These are phyloP conservation scores for Dastarcus helophoroides DNA, from an alignment of 2,888 invertebrate species.

Conservation along the genomic window DNA sequence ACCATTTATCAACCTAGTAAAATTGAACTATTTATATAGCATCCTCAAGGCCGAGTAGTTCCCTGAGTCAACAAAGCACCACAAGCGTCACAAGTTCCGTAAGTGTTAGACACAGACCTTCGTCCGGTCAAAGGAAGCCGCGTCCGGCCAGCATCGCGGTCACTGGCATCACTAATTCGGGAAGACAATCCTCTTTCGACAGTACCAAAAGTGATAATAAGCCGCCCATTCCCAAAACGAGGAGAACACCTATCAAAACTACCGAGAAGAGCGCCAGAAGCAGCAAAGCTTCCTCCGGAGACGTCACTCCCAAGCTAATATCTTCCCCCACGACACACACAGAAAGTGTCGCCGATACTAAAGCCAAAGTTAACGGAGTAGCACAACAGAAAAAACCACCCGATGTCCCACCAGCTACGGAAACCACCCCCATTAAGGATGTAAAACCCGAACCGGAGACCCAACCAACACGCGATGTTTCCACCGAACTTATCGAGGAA, in stretches of 20 bases:
- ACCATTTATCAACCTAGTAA: too few relatives aligned
- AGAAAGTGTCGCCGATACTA: conserved; percentile 9
- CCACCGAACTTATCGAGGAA: too few relatives aligned
- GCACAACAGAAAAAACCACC: conserved; percentile 17
- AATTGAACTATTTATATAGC: conserved; percentile 34
- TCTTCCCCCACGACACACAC: conserved; percentile 13
- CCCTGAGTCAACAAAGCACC: conserved; percentile 63
- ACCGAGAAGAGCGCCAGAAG: conserved; percentile 8
- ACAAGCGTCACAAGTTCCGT: conserved; percentile 46
- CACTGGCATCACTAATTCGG: conserved; percentile 56
- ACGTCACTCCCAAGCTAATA: conserved; percentile 18
- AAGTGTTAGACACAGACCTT: conserved; percentile 48
- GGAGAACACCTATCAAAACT: conserved; percentile 28
- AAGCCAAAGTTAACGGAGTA: conserved; percentile 12
- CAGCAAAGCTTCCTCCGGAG: conserved; percentile 20
- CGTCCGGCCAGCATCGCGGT: conserved; percentile 75
- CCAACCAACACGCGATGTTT: too few relatives aligned
- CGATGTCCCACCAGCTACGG: conserved; percentile 14
- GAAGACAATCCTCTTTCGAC: conserved; percentile 18
- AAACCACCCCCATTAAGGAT: conserved; percentile 5
- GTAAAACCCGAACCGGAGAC: too few relatives aligned
- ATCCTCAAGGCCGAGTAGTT: conserved; percentile 76
- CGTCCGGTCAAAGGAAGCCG: conserved; percentile 55
- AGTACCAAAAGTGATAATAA: conserved; percentile 32
- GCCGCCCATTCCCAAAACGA: conserved; percentile 40